phyloP scores from a whole-genome alignment of 1,140 invertebrate genomes.

The Nixonia krombeini region DNA sequence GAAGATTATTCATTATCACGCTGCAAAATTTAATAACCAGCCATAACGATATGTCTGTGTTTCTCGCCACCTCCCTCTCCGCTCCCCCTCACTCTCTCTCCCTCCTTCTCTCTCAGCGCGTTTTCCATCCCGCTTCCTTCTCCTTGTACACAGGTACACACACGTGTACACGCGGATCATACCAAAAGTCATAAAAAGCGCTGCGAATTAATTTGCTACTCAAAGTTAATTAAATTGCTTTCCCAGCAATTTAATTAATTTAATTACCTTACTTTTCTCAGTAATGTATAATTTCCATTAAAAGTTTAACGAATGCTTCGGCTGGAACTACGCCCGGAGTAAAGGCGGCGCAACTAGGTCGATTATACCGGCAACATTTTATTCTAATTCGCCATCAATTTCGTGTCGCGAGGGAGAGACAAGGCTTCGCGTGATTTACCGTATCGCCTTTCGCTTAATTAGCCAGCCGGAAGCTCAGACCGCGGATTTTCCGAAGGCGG shows the following conservation, averaged over 20 bases:
- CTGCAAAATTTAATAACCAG: conserved; percentile 37
- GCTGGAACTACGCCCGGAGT: conserved; percentile 23
- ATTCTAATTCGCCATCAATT: conserved; percentile 37
- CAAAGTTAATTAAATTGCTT: conserved; percentile 51
- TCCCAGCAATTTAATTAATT: conserved; percentile 20
- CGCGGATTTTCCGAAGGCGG: too few species aligned
- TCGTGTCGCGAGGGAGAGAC: conserved; percentile 4
- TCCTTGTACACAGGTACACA: conserved; percentile 2
- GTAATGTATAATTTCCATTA: conserved; percentile 51
- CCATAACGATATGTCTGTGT: conserved; percentile 8
- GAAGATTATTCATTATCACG: conserved; percentile 42
- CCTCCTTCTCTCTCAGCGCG: too few species aligned
- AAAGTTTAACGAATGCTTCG: conserved; percentile 49
- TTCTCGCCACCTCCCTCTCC: neutral
- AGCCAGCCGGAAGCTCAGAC: too few species aligned
- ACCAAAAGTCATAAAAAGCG: conserved; percentile 47
- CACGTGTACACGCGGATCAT: conserved; percentile 20
- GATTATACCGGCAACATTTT: conserved; percentile 37
- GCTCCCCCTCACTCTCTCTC: neutral
- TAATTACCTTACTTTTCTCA: conserved; percentile 39
- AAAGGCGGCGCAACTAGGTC: conserved; percentile 36
- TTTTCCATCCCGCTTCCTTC: neutral
- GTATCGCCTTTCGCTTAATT: conserved; percentile 7
- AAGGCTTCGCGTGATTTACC: conserved; percentile 28
- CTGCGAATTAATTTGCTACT: conserved; percentile 48